phyloP scores from a whole-genome alignment of 2,113 vertebrate genomes.

The Sinocyclocheilus grahami region DNA sequence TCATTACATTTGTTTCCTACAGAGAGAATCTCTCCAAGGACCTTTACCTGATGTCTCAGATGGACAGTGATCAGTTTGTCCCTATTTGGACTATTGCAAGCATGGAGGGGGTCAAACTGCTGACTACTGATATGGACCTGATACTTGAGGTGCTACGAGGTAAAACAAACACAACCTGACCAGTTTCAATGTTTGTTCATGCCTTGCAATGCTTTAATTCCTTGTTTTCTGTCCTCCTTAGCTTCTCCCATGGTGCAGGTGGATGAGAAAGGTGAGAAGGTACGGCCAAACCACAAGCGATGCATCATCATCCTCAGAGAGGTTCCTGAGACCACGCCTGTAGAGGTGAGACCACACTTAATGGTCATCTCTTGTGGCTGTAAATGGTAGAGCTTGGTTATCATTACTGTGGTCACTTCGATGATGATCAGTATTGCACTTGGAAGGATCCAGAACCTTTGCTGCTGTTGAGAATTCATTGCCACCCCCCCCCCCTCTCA shows the following conservation, averaged over 20 bases:
- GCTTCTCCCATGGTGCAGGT: conserved; percentile 98
- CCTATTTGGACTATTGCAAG: conserved; percentile 98
- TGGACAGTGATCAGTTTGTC: conserved; percentile 98
- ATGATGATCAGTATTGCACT: conserved; percentile 82
- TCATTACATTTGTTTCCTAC: not conserved
- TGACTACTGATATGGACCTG: conserved; percentile 93
- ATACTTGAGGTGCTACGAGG: conserved; percentile 95
- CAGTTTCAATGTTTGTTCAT: not conserved
- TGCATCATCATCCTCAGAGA: conserved; percentile 97
- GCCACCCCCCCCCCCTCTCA: not conserved
- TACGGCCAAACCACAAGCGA: conserved; percentile 95
- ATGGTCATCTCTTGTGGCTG: not conserved
- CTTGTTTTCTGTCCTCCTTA: conserved; percentile 56
- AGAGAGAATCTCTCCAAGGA: conserved; percentile 98
- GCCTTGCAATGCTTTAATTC: not conserved
- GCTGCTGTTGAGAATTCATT: conserved; percentile 57
- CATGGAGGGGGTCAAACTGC: conserved; percentile 95
- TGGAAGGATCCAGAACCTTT: conserved; percentile 74
- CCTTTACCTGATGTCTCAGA: conserved; percentile 97
- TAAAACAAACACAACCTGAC: conserved; percentile 62
- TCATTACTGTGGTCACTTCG: conserved; percentile 58
- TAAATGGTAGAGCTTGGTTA: not conserved
- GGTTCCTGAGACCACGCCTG: conserved; percentile 92
- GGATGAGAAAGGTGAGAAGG: conserved; percentile 96
- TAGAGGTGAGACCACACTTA: conserved; percentile 80